These are phyloP conservation scores for Cancer borealis DNA, from an alignment of 2,888 invertebrate genomes.

Conservation along the genomic window DNA sequence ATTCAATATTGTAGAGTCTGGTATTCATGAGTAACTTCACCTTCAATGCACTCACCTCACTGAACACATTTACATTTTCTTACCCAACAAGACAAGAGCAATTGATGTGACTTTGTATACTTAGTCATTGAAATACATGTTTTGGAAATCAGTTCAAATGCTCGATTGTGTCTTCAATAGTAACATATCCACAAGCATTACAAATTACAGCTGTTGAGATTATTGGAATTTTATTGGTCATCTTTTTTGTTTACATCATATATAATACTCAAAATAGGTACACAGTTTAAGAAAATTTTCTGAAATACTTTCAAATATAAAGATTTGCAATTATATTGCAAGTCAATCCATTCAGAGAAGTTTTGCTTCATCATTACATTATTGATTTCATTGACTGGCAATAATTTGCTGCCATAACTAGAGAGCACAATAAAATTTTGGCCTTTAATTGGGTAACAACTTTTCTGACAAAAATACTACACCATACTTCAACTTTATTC, in stretches of 20 bases:
- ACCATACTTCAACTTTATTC: background rate
- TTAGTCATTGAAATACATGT: background rate
- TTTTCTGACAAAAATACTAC: constrained; percentile 21
- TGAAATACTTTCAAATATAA: background rate
- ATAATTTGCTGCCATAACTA: background rate
- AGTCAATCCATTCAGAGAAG: background rate
- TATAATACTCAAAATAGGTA: constrained; percentile 15
- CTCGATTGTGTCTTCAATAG: background rate
- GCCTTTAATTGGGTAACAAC: background rate
- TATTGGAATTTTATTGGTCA: background rate
- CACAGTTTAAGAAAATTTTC: background rate
- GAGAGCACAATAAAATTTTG: background rate
- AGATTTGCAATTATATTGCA: background rate
- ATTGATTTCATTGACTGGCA: background rate
- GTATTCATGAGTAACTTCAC: background rate
- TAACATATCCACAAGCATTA: background rate
- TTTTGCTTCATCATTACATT: background rate
- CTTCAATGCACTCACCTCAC: background rate
- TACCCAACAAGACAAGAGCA: background rate
- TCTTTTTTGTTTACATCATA: background rate
- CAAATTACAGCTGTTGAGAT: constrained; percentile 8
- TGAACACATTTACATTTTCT: background rate
- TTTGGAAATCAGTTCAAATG: background rate
- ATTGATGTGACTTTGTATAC: background rate
- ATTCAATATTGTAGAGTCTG: background rate